These are phyloP conservation scores for Drosophila paracracens DNA, from an alignment of 2,888 invertebrate species.

Conservation along the genomic window DNA sequence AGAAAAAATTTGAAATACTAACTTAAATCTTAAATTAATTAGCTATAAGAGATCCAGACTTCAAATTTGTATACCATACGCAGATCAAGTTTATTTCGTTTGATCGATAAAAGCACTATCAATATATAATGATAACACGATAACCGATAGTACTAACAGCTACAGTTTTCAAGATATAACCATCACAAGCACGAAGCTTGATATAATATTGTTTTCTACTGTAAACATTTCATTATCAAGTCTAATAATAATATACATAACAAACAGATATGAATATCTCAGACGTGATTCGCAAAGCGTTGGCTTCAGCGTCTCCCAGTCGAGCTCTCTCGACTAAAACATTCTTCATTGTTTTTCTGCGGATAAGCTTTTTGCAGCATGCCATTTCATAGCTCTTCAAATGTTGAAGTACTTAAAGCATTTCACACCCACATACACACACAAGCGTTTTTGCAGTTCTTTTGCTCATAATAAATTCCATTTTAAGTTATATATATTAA, in stretches of 20 bases:
- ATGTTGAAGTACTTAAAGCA: conserved; percentile 44
- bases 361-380: conserved; percentile 57
- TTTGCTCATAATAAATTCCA: conserved; percentile 47
- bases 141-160: neutral
- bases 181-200: neutral
- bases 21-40: neutral
- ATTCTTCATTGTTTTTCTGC: conserved; percentile 23
- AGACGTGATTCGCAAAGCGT: neutral
- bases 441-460: conserved; percentile 32
- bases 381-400: conserved; percentile 65
- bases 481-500: conserved; percentile 19
- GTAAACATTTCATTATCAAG: neutral
- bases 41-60: neutral
- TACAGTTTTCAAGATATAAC: neutral
- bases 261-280: neutral
- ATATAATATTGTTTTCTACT: neutral
- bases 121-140: neutral
- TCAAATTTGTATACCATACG: neutral
- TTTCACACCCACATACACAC: conserved; percentile 11
- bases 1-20: neutral
- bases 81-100: neutral
- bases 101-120: neutral
- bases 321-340: neutral
- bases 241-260: neutral
- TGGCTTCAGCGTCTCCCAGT: neutral